Evolutionary conservation across 2,113 vertebrate genomes (phyloP).

Genomic region (Semnornis frantzii): DNA sequence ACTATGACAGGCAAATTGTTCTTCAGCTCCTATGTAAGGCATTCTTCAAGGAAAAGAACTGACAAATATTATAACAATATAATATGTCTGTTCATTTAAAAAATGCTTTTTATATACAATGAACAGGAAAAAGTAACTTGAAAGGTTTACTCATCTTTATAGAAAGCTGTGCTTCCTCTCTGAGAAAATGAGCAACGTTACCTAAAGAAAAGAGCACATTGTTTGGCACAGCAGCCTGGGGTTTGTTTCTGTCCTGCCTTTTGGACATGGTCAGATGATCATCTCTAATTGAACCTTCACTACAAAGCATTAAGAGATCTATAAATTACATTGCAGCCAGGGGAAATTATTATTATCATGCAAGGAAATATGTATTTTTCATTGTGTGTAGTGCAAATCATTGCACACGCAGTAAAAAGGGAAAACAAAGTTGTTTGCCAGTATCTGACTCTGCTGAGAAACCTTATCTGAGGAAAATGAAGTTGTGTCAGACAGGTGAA

Average conservation of each 20-base stretch:
- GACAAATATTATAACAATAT: background rate
- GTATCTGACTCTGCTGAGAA: constrained; percentile 62
- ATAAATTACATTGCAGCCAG: background rate
- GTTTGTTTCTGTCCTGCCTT: background rate
- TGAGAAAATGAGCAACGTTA: background rate
- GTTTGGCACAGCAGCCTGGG: background rate
- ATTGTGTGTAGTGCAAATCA: background rate
- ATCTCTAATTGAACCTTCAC: background rate
- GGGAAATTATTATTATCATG: background rate
- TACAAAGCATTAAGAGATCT: background rate
- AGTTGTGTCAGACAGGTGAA: constrained; percentile 73
- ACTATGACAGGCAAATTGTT: background rate
- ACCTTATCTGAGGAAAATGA: constrained; percentile 71
- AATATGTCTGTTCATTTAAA: background rate
- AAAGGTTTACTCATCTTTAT: background rate
- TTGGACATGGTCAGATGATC: background rate
- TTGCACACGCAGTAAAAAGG: background rate
- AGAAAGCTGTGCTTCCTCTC: background rate
- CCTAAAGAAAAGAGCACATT: background rate
- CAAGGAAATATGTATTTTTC: background rate
- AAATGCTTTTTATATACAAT: background rate
- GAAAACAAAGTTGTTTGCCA: constrained; percentile 54
- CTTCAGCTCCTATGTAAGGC: background rate
- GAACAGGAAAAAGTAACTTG: background rate
- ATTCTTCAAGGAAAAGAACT: background rate